Evolutionary conservation across 2,888 invertebrate genomes (phyloP).

Genomic region (Stramonita haemastoma): DNA sequence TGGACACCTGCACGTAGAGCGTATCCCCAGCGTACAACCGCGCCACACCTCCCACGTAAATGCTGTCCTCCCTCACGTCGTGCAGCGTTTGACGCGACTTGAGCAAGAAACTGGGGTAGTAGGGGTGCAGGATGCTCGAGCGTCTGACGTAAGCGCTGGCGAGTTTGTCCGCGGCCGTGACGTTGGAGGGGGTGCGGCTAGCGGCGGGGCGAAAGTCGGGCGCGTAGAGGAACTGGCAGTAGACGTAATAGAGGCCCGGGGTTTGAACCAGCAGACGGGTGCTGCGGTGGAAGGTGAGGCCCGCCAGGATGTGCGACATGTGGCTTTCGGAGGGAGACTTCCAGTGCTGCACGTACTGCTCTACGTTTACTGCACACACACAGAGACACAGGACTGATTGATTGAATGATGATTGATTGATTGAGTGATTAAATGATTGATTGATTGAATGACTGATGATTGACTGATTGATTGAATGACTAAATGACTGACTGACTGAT

Average conservation of each 20-base stretch:
- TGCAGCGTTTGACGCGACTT: slow-evolving; percentile 55
- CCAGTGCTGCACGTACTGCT: background rate
- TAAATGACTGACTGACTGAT: no score
- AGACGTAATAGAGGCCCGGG: slow-evolving; percentile 47
- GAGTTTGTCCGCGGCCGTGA: background rate
- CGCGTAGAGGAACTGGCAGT: slow-evolving; percentile 52
- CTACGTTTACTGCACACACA: background rate
- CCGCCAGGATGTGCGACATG: slow-evolving; percentile 30
- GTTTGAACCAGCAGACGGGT: background rate
- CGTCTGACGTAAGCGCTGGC: slow-evolving; percentile 27
- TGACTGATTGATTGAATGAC: no score
- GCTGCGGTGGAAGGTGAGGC: background rate
- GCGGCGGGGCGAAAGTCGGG: background rate
- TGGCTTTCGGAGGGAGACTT: background rate
- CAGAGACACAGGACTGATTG: no score
- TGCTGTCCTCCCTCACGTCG: slow-evolving; percentile 56
- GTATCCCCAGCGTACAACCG: slow-evolving; percentile 54
- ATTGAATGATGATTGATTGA: no score
- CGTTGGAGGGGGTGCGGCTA: background rate
- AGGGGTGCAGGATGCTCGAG: slow-evolving; percentile 8
- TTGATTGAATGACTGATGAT: no score
- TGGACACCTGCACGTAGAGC: slow-evolving; percentile 55
- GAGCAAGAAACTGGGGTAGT: slow-evolving; percentile 43
- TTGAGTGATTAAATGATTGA: no score
- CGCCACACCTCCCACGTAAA: slow-evolving; percentile 55